Evolutionary conservation across 2,888 invertebrate genomes (phyloP), one percentile per base, ranked within the genome.

Genomic region (Quadriops clusia): DNA sequence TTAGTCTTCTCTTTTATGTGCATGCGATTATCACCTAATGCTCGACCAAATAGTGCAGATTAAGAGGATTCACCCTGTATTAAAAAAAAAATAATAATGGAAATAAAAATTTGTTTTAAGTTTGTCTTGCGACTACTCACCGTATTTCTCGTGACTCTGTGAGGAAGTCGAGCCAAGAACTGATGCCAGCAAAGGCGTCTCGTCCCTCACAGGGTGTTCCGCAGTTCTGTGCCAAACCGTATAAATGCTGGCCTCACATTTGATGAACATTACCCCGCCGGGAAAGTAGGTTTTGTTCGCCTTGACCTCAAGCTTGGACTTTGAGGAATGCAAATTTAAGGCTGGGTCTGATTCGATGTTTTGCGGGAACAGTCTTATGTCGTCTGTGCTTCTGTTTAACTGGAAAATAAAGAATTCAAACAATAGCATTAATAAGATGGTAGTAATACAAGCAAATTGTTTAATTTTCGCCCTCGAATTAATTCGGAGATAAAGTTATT

Each of bases 131-230:
- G n/a, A 36, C n/a, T n/a, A n/a, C n/a, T n/a, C n/a, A 39, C 41
- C 41, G 32, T 49, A 46, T 35, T 51, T 50, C 4, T 44, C 45
- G 29, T 54, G 56, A 34, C 54, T 56, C 30, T 60, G 61, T 16
- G 60, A 60, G 10, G 61, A 56, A 2, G 61, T 61, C 3, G 63
- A 60, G 8, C 55, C 54, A 27, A 58, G 38, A 25, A 56, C 56
- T 7, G 58, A 54, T 7, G 54, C 56, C 29, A 54, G 38, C 30
- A 54, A 53, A 3, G 54, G 56, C 11, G 49, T 49, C 35, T 54
- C 54, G 34, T 56, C 57, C 30, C 47, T 46, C 15, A 60, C 46
- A 23, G 40, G 41, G 16, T 45, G 49, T 23, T 54, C 51, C 7
- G 48, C 51, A 6, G 41, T 41, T 14, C 47, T 44, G 17, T 39